A percentile compares a stretch with the other conserved stretches of the same genome.
Evolutionary conservation across 2,888 invertebrate genomes (phyloP).

Genomic region (Catocala fraxini): DNA sequence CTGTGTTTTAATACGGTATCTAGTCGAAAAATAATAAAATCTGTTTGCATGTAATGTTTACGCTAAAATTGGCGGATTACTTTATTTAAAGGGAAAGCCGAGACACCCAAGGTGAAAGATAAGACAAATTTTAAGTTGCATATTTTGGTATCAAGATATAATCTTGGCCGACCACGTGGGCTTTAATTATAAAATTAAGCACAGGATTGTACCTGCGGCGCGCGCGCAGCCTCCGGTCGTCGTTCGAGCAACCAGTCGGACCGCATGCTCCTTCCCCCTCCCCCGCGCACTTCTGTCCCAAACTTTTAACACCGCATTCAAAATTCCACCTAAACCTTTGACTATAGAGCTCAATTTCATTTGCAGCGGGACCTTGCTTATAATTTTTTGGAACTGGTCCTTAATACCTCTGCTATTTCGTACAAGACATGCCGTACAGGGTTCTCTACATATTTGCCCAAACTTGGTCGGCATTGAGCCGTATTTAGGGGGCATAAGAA

Average conservation of each 20-base stretch:
- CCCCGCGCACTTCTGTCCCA: slow-evolving; percentile 69
- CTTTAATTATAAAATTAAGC: slow-evolving; percentile 68
- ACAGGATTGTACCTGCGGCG: slow-evolving; percentile 72
- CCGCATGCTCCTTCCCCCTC: slow-evolving; percentile 73
- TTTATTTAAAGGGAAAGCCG: slow-evolving; percentile 23
- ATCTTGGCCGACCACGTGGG: slow-evolving; percentile 64
- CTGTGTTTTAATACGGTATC: too few relatives aligned
- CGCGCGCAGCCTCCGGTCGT: slow-evolving; percentile 86
- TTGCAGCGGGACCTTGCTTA: slow-evolving; percentile 41
- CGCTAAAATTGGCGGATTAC: too few relatives aligned
- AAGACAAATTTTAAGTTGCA: slow-evolving; percentile 53
- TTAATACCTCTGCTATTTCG: slow-evolving; percentile 73
- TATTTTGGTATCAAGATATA: slow-evolving; percentile 57
- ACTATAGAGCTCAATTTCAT: slow-evolving; percentile 44
- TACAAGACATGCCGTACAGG: slow-evolving; percentile 80
- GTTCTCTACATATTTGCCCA: slow-evolving; percentile 78
- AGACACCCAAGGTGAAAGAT: slow-evolving; percentile 43
- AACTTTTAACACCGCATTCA: slow-evolving; percentile 61
- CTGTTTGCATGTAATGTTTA: too few relatives aligned
- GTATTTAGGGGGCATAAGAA: slow-evolving; percentile 64
- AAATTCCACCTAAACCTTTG: slow-evolving; percentile 54
- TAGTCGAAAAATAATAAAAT: too few relatives aligned
- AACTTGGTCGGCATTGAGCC: slow-evolving; percentile 66
- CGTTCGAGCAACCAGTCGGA: slow-evolving; percentile 85
- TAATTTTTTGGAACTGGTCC: slow-evolving; percentile 46